Evolutionary conservation across 2,113 vertebrate genomes (phyloP).

Genomic region (Neotragus pygmaeus): DNA sequence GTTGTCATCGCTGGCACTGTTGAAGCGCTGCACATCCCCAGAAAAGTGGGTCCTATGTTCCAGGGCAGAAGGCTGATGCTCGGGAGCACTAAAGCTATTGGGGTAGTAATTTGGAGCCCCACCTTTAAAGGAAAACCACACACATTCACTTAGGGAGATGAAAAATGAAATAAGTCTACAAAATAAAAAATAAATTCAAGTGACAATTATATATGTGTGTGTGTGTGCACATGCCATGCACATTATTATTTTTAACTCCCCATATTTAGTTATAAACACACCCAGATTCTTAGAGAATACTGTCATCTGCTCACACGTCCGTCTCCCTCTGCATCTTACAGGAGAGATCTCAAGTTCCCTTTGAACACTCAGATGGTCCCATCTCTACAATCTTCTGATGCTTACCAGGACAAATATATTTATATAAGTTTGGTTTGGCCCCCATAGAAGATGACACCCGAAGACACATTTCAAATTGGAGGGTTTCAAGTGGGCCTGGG

Average conservation of each 20-base stretch:
- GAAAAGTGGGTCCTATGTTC: slow-evolving; percentile 78
- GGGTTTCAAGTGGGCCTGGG: background rate
- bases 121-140: slow-evolving; percentile 77
- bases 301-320: background rate
- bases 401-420: too few relatives aligned
- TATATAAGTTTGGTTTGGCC: background rate
- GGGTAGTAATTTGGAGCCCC: slow-evolving; percentile 97
- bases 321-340: background rate
- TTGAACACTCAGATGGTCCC: background rate
- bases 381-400: background rate
- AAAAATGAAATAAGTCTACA: background rate
- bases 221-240: rapidly evolving
- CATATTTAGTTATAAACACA: background rate
- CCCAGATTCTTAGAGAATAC: background rate
- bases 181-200: background rate
- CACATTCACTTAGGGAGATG: background rate
- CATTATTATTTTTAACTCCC: background rate
- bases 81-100: slow-evolving; percentile 93
- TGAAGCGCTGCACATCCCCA: slow-evolving; percentile 87
- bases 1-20: slow-evolving; percentile 89
- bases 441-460: background rate
- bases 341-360: background rate
- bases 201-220: background rate
- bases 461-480: background rate
- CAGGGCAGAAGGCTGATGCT: slow-evolving; percentile 73